Percentiles rank a stretch among this genome's conserved stretches.
These are phyloP conservation scores for Ceramica pisi DNA, from an alignment of 2,888 invertebrate genomes.

Conservation along the genomic window DNA sequence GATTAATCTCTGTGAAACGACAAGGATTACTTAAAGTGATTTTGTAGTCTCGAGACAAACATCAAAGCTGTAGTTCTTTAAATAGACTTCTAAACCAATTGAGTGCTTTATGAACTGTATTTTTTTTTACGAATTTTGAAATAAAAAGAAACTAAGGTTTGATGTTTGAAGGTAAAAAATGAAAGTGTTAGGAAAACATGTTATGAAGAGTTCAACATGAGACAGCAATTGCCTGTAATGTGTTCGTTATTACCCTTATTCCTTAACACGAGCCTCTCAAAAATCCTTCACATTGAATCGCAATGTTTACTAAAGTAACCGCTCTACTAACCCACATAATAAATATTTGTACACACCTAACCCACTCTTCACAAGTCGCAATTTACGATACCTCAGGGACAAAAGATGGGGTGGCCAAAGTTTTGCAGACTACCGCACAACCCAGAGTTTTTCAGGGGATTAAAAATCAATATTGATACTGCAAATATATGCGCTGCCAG, in stretches of 20 bases:
- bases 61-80: constrained; percentile 26
- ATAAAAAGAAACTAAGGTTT: not conserved
- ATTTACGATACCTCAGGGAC: constrained; percentile 37
- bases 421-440: constrained; percentile 24
- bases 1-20: constrained; percentile 45
- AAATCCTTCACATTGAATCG: not conserved
- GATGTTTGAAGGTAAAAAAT: not conserved
- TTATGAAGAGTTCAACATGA: not conserved
- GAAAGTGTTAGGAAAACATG: too few relatives aligned
- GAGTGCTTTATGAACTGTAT: constrained; percentile 13
- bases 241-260: not conserved
- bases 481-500: constrained; percentile 33
- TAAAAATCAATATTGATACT: constrained; percentile 40
- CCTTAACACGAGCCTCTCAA: not conserved
- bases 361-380: constrained; percentile 19
- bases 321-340: constrained; percentile 7
- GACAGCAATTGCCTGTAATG: not conserved
- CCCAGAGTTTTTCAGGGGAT: constrained; percentile 16
- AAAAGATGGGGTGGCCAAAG: constrained; percentile 32
- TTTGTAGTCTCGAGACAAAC: constrained; percentile 44
- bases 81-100: constrained; percentile 27
- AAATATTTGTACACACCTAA: constrained; percentile 19
- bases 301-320: not conserved
- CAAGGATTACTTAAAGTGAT: constrained; percentile 45
- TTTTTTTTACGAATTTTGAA: constrained; percentile 9